Percentiles rank a stretch among this genome's conserved stretches.
phyloP scores from a whole-genome alignment of 2,797 vertebrate species.

The Phalanger gymnotis region DNA sequence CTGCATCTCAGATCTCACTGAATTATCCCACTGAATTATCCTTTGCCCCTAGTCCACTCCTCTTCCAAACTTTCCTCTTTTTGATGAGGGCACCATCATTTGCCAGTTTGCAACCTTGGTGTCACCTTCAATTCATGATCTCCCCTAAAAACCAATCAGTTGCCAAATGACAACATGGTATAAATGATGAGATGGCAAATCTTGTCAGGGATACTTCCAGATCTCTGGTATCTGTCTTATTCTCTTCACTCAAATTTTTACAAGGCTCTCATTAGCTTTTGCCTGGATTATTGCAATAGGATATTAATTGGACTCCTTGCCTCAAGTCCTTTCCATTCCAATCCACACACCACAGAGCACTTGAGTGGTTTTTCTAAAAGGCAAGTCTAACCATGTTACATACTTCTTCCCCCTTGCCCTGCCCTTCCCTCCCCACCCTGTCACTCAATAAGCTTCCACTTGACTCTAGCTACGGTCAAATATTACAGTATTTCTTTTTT shows the following conservation, averaged over 20 bases:
- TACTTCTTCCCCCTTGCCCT: background rate
- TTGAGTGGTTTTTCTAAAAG: background rate
- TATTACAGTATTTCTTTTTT: background rate
- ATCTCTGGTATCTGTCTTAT: background rate
- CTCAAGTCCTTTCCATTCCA: background rate
- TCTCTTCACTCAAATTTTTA: background rate
- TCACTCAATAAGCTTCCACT: background rate
- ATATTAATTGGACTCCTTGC: background rate
- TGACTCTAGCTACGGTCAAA: background rate
- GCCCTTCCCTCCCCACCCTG: background rate
- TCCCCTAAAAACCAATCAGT: background rate
- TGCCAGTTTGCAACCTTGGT: background rate
- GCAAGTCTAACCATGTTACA: background rate
- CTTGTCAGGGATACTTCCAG: background rate
- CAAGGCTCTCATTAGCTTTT: background rate
- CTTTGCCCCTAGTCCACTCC: background rate
- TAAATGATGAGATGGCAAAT: background rate
- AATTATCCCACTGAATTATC: background rate
- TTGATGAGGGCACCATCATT: background rate
- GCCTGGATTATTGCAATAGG: background rate
- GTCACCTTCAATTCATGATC: background rate
- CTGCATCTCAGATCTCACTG: background rate
- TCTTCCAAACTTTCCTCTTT: background rate
- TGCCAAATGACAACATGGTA: background rate
- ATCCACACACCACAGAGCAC: background rate